phyloP scores from a whole-genome alignment of 2,797 vertebrate genomes.

The Sebastes dallii region DNA sequence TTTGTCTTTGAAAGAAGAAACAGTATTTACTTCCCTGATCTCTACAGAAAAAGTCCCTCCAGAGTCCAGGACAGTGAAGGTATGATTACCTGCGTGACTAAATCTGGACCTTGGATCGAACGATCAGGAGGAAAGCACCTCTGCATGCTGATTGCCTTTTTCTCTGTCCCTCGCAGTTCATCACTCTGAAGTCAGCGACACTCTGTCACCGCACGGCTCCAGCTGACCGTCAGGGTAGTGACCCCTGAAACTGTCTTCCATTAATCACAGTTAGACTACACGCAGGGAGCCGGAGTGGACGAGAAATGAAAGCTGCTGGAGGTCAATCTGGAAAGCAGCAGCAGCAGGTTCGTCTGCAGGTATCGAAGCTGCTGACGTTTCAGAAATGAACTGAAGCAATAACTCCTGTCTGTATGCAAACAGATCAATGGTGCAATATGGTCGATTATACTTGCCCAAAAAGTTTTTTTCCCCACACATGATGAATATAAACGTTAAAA shows the following conservation, averaged over 20 bases:
- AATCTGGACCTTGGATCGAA: constrained; percentile 27
- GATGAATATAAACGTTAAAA: not conserved
- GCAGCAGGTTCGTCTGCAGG: not conserved
- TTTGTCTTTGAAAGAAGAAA: not conserved
- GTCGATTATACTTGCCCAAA: too few relatives aligned
- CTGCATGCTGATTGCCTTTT: constrained; percentile 48
- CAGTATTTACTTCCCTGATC: not conserved
- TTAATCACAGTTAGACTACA: constrained; percentile 56
- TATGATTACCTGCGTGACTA: constrained; percentile 13
- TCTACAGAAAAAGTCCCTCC: not conserved
- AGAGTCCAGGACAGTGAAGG: not conserved
- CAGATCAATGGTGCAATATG: not conserved
- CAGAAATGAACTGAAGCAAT: not conserved
- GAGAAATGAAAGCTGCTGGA: constrained; percentile 42
- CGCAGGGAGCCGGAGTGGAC: constrained; percentile 2
- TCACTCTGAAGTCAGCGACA: constrained; percentile 42
- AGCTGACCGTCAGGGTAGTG: constrained; percentile 36
- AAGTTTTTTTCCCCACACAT: not conserved
- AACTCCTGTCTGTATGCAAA: constrained; percentile 1
- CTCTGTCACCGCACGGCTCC: constrained; percentile 33
- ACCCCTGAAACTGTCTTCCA: constrained; percentile 54
- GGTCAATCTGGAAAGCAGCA: constrained; percentile 15
- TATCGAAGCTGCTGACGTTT: not conserved
- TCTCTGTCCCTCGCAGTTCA: constrained; percentile 25
- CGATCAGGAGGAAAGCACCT: not conserved